Conservation (phyloP, 2,113 vertebrate species). For the Numida meleagris region DNA sequence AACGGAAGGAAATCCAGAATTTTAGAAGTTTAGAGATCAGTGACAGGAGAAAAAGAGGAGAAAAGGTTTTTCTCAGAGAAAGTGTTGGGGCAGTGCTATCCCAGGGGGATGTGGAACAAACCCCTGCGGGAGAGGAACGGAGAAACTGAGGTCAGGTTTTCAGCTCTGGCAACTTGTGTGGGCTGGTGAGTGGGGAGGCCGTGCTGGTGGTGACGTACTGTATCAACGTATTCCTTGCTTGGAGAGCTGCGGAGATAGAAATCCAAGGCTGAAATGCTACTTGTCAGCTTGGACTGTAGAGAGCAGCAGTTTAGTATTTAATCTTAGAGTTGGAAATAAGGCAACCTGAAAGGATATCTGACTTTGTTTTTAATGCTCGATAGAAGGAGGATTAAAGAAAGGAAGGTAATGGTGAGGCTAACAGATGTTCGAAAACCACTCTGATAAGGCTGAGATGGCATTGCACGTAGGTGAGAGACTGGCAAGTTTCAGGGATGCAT, state of each 20-base stretch:
- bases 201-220: neutral
- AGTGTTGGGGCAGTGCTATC: neutral
- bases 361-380: fast-evolving
- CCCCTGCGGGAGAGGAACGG: neutral
- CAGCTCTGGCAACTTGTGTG: neutral
- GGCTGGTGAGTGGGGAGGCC: neutral
- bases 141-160: neutral
- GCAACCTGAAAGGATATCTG: neutral
- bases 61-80: neutral
- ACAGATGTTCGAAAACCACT: neutral
- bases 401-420: neutral
- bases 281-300: neutral
- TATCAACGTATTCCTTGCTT: neutral
- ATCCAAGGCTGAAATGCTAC: neutral
- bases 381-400: neutral
- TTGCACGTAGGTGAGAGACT: neutral
- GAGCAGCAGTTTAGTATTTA: neutral
- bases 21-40: neutral
- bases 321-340: neutral
- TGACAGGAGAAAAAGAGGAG: neutral
- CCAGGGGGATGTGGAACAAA: neutral
- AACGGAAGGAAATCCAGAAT: neutral
- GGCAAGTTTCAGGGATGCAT: neutral
- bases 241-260: neutral
- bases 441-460: conserved; percentile 4